Evolutionary conservation across 2,888 invertebrate genomes (phyloP), one percentile per base, ranked within the genome.

Genomic region (Rugalucina vietnamica): DNA sequence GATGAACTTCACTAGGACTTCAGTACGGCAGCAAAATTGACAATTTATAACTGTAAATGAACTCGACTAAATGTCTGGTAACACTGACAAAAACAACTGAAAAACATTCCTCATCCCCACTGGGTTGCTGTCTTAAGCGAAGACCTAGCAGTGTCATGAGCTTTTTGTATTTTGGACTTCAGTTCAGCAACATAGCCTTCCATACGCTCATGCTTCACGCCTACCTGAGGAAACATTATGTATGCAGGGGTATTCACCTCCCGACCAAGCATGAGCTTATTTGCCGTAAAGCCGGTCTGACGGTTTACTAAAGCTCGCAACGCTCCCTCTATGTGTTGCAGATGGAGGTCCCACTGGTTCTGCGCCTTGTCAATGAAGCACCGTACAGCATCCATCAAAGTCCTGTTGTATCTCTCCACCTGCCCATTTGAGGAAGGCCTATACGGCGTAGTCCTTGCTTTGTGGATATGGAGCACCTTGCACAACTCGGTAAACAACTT

Each of bases 371-470:
- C 77, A 32, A 77, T 50, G 18, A 49, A 77, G 60, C 77, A 77
- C 29, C 77, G 3, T 18, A 77, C 77, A 4, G 70, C 77, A 50
- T 69, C 77, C 77, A 77, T 77, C 32, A 77, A 36, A 27, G 70
- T 77, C 4, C 77, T 32, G 32, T 77, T 77, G 8, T 65, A 54
- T 21, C 78, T n/a, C 18, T 78, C 78, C 4, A 78, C 76, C 32
- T 74, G 81, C 3, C 81, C 76, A 50, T 81, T 81, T 4, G 73
- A 39, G 10, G 75, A 76, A 0, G 81, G 76, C 27, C 75, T 54
- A 34, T 81, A 81, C n/a, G 75, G 75, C 5, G 81, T 81, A 18
- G 81, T 69, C 36, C 81, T 49, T 36, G 75, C 49, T 36, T 81
- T 81, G 49, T 81, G 75, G 14, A 81, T 74, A n/a, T 75, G 65